Evolutionary conservation across 2,888 invertebrate genomes (phyloP).

Genomic region (Drosophila ustulata): DNA sequence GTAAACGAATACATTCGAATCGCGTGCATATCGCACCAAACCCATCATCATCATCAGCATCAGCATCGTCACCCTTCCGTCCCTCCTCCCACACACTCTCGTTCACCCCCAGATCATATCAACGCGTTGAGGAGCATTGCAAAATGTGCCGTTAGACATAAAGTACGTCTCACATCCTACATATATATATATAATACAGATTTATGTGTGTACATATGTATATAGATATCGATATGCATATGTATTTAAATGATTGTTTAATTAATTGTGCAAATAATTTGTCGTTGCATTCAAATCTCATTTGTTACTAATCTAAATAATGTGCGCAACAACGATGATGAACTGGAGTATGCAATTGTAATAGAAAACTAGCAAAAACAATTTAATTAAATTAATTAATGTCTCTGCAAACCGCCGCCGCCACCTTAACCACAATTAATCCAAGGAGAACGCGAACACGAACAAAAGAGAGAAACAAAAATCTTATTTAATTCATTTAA

Average conservation of each 20-base stretch:
- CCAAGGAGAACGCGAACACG: slow-evolving; percentile 36
- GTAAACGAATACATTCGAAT: slow-evolving; percentile 19
- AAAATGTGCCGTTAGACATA: slow-evolving; percentile 21
- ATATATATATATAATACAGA: slow-evolving; percentile 33
- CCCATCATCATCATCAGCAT: slow-evolving; percentile 23
- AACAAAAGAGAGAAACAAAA: slow-evolving; percentile 58
- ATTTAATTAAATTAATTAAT: slow-evolving; percentile 28
- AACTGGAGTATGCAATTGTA: background rate
- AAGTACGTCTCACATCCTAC: slow-evolving; percentile 16
- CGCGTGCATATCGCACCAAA: slow-evolving; percentile 22
- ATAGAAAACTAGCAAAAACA: slow-evolving; percentile 28
- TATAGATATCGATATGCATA: slow-evolving; percentile 42
- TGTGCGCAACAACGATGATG: slow-evolving; percentile 32
- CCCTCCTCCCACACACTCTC: background rate
- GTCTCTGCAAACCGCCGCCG: slow-evolving; percentile 12
- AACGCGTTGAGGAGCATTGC: slow-evolving; percentile 33
- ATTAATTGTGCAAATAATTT: slow-evolving; percentile 74
- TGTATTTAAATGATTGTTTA: slow-evolving; percentile 46
- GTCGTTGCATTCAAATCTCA: slow-evolving; percentile 73
- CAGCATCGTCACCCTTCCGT: background rate
- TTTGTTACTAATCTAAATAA: slow-evolving; percentile 78
- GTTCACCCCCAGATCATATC: slow-evolving; percentile 53
- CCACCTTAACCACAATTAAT: slow-evolving; percentile 53
- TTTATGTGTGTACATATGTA: slow-evolving; percentile 32
- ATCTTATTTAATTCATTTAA: slow-evolving; percentile 83